These are phyloP conservation scores for Sesamia nonagrioides DNA, from an alignment of 1,140 invertebrate species.

Conservation along the genomic window DNA sequence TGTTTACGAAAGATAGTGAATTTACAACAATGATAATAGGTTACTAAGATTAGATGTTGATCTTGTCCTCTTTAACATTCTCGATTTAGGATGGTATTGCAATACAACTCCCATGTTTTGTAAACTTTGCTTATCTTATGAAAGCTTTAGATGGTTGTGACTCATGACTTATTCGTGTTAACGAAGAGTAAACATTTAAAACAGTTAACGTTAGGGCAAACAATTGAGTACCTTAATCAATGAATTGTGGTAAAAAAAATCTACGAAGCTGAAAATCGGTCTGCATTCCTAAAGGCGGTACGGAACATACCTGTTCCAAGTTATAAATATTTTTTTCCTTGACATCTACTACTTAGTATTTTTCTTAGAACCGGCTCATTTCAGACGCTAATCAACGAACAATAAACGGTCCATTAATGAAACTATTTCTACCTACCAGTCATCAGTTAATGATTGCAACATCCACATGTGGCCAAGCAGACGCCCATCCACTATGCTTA, in stretches of 20 bases:
- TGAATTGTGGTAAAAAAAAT: neutral
- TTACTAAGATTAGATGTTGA: slow-evolving; percentile 18
- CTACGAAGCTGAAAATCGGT: neutral
- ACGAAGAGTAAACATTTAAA: no score
- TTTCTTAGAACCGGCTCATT: slow-evolving; percentile 31
- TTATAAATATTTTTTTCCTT: neutral
- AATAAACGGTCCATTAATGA: slow-evolving; percentile 30
- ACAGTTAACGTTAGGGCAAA: no score
- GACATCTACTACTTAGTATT: neutral
- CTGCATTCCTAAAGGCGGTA: neutral
- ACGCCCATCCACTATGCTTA: neutral
- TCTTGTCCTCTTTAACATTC: slow-evolving; percentile 26
- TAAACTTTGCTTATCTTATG: slow-evolving; percentile 13
- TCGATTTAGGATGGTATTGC: slow-evolving; percentile 19
- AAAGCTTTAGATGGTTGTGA: no score
- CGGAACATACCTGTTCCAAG: neutral
- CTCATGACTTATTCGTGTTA: no score
- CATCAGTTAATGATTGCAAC: slow-evolving; percentile 24
- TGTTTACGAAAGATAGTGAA: slow-evolving; percentile 20
- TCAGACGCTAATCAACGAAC: slow-evolving; percentile 20
- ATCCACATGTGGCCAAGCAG: slow-evolving; percentile 31
- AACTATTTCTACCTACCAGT: slow-evolving; percentile 29
- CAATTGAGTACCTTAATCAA: neutral
- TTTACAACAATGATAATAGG: slow-evolving; percentile 17
- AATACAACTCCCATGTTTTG: neutral